Conservation (phyloP, 2,113 vertebrate genomes). For the Neolamprologus kungweensis region DNA sequence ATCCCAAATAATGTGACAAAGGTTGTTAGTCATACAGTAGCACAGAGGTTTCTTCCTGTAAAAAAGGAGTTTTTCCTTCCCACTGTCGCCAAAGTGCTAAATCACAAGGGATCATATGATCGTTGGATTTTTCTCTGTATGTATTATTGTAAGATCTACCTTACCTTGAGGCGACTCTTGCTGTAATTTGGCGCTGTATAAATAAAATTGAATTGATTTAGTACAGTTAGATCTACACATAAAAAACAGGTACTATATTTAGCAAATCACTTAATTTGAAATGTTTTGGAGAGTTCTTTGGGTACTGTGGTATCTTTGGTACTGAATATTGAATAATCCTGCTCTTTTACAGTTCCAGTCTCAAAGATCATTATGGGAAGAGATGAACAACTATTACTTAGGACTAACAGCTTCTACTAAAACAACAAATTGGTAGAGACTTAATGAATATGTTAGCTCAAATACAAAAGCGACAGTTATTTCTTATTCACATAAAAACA, state of each 20-base stretch:
- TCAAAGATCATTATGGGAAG: not conserved
- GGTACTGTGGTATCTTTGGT: not conserved
- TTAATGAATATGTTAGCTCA: not conserved
- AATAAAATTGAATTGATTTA: not conserved
- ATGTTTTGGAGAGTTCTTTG: not conserved
- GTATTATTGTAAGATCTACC: not conserved
- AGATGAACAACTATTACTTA: not conserved
- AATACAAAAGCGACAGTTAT: not conserved
- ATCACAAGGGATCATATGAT: not conserved
- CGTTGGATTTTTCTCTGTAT: rapidly evolving
- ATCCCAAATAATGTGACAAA: not conserved
- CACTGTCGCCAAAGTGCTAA: not conserved
- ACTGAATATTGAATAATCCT: not conserved
- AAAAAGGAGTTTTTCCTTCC: not conserved
- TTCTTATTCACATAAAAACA: not conserved
- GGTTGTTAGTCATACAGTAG: not conserved
- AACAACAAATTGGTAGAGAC: not conserved
- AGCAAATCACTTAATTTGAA: not conserved
- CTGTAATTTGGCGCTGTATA: not conserved
- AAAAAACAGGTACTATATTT: not conserved
- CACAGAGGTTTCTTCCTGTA: not conserved
- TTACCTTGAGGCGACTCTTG: not conserved
- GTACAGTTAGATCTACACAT: not conserved
- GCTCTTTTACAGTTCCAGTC: not conserved
- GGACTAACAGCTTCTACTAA: not conserved